phyloP scores from a whole-genome alignment of 2,888 invertebrate species.

The Pogonocherus hispidulus region DNA sequence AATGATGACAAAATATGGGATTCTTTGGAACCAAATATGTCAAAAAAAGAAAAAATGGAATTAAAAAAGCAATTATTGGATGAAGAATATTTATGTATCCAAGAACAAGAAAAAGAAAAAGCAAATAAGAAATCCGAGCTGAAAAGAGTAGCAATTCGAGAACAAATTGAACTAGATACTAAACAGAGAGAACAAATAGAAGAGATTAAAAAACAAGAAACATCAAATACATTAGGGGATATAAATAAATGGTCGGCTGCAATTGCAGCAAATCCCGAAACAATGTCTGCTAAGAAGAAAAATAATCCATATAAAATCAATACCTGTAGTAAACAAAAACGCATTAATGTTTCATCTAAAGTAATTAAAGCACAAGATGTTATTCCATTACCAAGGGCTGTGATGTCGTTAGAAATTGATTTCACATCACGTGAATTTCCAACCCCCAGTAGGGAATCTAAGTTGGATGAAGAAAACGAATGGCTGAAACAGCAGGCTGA shows the following conservation, averaged over 20 bases:
- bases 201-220: conserved; percentile 74
- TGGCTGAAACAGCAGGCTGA: conserved; percentile 86
- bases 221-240: conserved; percentile 76
- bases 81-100: conserved; percentile 72
- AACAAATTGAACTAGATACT: conserved; percentile 75
- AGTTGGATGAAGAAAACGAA: conserved; percentile 79
- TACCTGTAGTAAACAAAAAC: conserved; percentile 38
- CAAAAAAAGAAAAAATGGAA: conserved; percentile 72
- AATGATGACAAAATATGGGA: conserved; percentile 72
- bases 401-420: conserved; percentile 74
- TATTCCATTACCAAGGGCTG: conserved; percentile 73
- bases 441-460: conserved; percentile 85
- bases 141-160: conserved; percentile 73
- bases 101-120: conserved; percentile 72
- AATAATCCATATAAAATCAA: neutral
- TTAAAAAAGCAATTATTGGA: conserved; percentile 73
- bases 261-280: conserved; percentile 12
- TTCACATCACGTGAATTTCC: conserved; percentile 85
- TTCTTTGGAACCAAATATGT: conserved; percentile 71
- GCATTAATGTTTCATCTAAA: conserved; percentile 54
- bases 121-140: conserved; percentile 71
- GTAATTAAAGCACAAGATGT: conserved; percentile 60
- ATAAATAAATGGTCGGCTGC: conserved; percentile 68
- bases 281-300: neutral
- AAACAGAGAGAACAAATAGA: conserved; percentile 76